Evolutionary conservation across 2,888 invertebrate species (phyloP).

Genomic region (Syrphus vitripennis): DNA sequence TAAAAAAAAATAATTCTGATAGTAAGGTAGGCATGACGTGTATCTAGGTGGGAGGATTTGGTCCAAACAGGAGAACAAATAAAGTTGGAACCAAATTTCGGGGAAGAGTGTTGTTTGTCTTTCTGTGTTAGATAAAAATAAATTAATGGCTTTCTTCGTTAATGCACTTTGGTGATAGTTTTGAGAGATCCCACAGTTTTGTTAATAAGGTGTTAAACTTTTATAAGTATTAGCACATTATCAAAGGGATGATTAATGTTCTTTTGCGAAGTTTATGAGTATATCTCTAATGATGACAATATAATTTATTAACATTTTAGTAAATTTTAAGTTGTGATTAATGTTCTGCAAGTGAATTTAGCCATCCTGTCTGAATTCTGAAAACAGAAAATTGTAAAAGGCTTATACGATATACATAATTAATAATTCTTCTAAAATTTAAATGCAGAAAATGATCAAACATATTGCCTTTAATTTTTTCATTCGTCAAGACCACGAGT

Average conservation of each 20-base stretch:
- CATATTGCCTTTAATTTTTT: no score
- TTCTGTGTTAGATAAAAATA: slow-evolving; percentile 24
- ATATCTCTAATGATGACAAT: background rate
- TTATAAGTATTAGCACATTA: background rate
- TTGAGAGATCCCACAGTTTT: slow-evolving; percentile 5
- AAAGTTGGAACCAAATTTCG: slow-evolving; percentile 3
- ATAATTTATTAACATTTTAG: background rate
- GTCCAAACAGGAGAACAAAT: slow-evolving; percentile 1
- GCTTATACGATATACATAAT: no score
- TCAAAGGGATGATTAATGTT: slow-evolving; percentile 11
- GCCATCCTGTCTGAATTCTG: no score
- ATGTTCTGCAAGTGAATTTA: background rate
- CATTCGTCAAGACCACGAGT: no score
- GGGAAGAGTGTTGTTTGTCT: slow-evolving; percentile 29
- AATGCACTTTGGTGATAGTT: slow-evolving; percentile 45
- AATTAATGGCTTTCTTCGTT: slow-evolving; percentile 49
- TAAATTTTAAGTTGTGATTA: background rate
- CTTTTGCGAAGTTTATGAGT: no score
- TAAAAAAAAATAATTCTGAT: background rate
- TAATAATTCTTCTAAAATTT: no score
- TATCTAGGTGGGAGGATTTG: background rate
- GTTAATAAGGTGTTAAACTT: slow-evolving; percentile 23
- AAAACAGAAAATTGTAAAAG: no score
- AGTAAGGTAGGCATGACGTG: background rate
- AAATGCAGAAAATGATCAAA: no score